Conservation (phyloP, 2,113 vertebrate species). For the Epinephelus moara region DNA sequence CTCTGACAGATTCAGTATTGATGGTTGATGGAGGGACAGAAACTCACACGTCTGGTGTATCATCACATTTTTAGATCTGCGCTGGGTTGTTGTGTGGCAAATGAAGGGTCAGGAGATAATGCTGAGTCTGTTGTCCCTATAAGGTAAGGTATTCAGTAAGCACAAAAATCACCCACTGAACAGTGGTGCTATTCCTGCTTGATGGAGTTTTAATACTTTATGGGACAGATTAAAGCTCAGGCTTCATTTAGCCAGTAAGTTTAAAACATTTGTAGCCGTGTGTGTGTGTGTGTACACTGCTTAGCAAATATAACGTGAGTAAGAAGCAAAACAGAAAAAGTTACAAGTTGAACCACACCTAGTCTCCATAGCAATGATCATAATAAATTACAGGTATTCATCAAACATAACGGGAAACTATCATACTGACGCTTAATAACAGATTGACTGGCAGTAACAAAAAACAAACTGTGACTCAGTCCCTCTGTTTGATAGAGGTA, state of each 20-base stretch:
- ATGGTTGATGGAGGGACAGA: neutral
- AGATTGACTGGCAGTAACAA: neutral
- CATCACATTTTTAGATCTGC: neutral
- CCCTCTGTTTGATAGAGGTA: neutral
- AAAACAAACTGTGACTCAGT: neutral
- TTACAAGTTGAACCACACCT: neutral
- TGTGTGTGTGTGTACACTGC: neutral
- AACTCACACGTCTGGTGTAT: neutral
- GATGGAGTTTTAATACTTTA: slow-evolving; percentile 38
- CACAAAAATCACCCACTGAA: neutral
- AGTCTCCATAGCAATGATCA: neutral
- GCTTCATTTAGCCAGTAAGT: slow-evolving; percentile 6
- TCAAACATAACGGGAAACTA: neutral
- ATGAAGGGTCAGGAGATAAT: neutral
- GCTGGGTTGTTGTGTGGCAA: neutral
- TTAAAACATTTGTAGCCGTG: slow-evolving; percentile 54
- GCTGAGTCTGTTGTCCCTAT: no score
- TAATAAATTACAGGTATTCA: neutral
- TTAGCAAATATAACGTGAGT: neutral
- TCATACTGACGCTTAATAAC: neutral
- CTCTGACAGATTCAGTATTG: neutral
- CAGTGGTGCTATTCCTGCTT: slow-evolving; percentile 40
- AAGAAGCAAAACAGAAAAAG: no score
- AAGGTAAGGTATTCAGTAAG: neutral
- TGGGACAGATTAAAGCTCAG: slow-evolving; percentile 20